These are phyloP conservation scores for Sarcophaga bullata DNA, from an alignment of 1,140 invertebrate genomes.

Conservation along the genomic window DNA sequence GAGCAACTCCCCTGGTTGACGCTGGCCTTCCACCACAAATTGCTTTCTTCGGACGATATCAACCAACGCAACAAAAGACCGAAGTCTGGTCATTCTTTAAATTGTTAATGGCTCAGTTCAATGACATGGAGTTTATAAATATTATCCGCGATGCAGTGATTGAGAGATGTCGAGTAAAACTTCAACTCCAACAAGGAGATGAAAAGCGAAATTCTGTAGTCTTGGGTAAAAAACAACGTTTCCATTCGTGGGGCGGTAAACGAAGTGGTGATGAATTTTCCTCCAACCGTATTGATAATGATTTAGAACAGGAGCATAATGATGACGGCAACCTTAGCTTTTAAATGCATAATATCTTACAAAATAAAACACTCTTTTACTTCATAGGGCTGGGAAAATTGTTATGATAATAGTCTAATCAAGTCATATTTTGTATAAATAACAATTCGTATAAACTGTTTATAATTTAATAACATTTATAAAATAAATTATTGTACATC, in stretches of 20 bases:
- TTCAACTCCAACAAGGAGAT: conserved; percentile 50
- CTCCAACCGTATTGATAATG: neutral
- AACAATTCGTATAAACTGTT: neutral
- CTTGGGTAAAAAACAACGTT: conserved; percentile 63
- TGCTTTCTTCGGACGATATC: conserved; percentile 52
- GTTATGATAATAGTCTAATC: neutral
- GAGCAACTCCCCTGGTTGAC: neutral
- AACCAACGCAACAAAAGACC: conserved; percentile 54
- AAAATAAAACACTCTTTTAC: neutral
- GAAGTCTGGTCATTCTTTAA: conserved; percentile 64
- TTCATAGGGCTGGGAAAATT: neutral
- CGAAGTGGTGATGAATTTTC: conserved; percentile 39
- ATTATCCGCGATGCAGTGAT: conserved; percentile 59
- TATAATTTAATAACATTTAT: neutral
- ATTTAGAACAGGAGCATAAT: conserved; percentile 22
- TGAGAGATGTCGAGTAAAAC: conserved; percentile 59
- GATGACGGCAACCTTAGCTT: conserved; percentile 6
- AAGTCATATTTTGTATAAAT: neutral
- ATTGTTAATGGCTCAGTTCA: conserved; percentile 62
- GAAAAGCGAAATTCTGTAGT: conserved; percentile 41
- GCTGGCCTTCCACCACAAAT: conserved; percentile 23
- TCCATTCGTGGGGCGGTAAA: conserved; percentile 66
- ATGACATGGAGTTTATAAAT: conserved; percentile 56
- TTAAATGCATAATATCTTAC: neutral
- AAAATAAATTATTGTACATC: conserved; percentile 7